Evolutionary conservation across 2,797 vertebrate species (phyloP).

Genomic region (Catharus ustulatus): DNA sequence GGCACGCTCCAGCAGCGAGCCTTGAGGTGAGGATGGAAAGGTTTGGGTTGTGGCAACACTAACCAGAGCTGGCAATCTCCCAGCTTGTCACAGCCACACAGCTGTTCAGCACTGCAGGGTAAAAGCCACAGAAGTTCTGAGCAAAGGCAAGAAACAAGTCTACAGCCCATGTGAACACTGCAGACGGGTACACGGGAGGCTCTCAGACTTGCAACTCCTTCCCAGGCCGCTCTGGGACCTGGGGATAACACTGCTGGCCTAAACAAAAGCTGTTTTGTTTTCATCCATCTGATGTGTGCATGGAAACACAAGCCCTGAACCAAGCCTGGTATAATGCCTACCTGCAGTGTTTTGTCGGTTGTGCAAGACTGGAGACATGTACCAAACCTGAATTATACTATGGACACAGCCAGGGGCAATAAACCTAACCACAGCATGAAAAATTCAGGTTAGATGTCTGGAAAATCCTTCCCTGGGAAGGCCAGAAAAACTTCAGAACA

Average conservation of each 20-base stretch:
- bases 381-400: background rate
- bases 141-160: background rate
- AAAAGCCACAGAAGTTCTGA: background rate
- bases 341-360: background rate
- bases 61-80: background rate
- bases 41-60: too few relatives aligned
- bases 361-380: background rate
- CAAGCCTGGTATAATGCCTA: background rate
- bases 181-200: background rate
- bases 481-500: background rate
- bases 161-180: background rate
- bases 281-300: background rate
- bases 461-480: background rate
- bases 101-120: background rate
- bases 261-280: background rate
- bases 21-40: rapidly evolving
- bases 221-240: background rate
- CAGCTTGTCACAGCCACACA: background rate
- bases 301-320: background rate
- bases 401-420: background rate
- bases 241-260: background rate
- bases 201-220: background rate
- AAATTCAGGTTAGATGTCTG: background rate
- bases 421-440: background rate
- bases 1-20: rapidly evolving